These are phyloP conservation scores for Helarctos malayanus DNA, from an alignment of 2,797 vertebrate species.

Conservation along the genomic window DNA sequence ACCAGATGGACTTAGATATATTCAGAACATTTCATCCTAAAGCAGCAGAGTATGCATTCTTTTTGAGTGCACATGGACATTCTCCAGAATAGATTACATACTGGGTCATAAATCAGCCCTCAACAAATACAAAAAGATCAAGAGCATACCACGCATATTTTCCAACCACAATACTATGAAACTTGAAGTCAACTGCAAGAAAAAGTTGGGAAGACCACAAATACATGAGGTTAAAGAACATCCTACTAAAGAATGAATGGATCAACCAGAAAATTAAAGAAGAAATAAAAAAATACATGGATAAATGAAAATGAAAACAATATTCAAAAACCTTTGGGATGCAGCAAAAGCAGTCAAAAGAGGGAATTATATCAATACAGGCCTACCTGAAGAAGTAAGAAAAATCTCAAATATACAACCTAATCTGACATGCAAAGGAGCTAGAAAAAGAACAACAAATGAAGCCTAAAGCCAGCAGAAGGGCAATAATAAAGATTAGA, in stretches of 20 bases:
- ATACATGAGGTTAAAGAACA: neutral
- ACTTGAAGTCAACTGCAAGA: neutral
- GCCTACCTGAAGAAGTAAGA: neutral
- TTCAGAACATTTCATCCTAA: neutral
- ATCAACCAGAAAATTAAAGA: neutral
- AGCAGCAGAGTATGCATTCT: neutral
- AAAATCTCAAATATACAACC: neutral
- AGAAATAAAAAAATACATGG: neutral
- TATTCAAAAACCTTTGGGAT: neutral
- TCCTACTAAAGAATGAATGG: neutral
- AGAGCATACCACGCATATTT: neutral
- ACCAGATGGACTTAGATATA: neutral
- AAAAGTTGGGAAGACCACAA: neutral
- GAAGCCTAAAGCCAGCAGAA: neutral
- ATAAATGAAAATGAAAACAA: neutral
- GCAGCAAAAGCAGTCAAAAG: neutral
- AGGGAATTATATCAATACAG: neutral
- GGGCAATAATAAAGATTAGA: neutral
- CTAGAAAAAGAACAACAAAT: neutral
- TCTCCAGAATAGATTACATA: neutral
- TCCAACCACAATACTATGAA: neutral
- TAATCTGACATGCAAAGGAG: neutral
- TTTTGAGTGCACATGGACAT: neutral
- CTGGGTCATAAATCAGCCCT: neutral
- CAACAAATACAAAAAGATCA: neutral